phyloP scores from a whole-genome alignment of 2,888 invertebrate species.

The Acanthacorydalis orientalis region DNA sequence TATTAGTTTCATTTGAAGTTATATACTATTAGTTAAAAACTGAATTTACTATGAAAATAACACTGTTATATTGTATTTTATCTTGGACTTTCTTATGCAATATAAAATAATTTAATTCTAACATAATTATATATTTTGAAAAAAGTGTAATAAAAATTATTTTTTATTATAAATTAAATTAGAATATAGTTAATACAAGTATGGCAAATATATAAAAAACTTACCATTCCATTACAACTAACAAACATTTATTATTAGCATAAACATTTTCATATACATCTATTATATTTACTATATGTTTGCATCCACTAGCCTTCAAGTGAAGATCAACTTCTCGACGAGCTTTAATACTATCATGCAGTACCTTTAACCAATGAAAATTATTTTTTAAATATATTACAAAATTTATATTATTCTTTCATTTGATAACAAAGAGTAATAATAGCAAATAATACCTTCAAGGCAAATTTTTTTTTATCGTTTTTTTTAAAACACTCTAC shows the following conservation, averaged over 20 bases:
- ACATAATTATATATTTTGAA: too few relatives aligned
- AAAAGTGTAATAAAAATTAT: too few relatives aligned
- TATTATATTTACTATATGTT: constrained; percentile 78
- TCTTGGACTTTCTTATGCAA: too few relatives aligned
- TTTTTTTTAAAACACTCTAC: constrained; percentile 77
- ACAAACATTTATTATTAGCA: constrained; percentile 73
- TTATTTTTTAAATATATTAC: neutral
- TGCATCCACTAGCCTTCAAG: constrained; percentile 80
- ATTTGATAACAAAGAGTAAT: neutral
- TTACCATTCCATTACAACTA: constrained; percentile 98
- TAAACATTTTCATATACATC: constrained; percentile 98
- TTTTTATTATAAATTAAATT: too few relatives aligned
- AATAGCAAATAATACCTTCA: constrained; percentile 52
- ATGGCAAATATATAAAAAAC: constrained; percentile 11
- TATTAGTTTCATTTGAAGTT: too few relatives aligned
- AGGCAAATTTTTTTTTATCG: constrained; percentile 65
- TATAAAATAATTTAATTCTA: too few relatives aligned
- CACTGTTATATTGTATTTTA: too few relatives aligned
- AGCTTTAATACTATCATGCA: constrained; percentile 85
- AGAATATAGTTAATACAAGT: neutral
- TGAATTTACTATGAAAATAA: too few relatives aligned
- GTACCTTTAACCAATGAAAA: constrained; percentile 36
- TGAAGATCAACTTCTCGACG: constrained; percentile 90
- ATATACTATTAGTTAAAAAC: too few relatives aligned
- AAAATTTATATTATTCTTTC: neutral